Conservation (phyloP, 92 coral and sea anemone species). For the Palythoa heliodiscus region DNA sequence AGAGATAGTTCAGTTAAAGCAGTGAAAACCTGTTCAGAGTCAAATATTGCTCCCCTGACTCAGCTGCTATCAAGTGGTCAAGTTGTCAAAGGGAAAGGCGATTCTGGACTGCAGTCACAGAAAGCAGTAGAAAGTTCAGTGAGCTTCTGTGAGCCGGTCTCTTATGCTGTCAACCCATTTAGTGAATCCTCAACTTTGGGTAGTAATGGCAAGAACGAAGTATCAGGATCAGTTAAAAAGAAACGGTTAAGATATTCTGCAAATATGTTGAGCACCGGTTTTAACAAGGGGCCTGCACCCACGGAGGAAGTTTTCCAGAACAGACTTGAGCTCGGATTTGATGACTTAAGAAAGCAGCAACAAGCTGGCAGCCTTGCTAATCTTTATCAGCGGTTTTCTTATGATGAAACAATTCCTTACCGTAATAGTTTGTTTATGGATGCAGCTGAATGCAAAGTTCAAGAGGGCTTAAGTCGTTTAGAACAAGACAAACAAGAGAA, state of each 20-base stretch:
- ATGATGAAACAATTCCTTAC: not conserved
- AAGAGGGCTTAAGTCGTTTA: not conserved
- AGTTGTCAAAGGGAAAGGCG: not conserved
- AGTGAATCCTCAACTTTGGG: not conserved
- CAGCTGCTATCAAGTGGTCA: not conserved
- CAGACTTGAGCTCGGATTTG: constrained; percentile 10
- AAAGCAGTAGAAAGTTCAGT: constrained; percentile 13
- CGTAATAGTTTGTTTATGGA: not conserved
- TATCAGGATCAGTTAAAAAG: not conserved
- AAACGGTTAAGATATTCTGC: constrained; percentile 22
- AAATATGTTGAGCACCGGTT: not conserved
- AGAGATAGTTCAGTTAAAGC: not conserved
- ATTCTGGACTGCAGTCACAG: not conserved
- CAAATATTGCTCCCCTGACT: not conserved
- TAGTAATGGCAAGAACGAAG: not conserved
- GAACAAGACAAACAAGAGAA: constrained; percentile 22
- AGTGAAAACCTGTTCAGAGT: not conserved
- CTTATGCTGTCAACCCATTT: not conserved
- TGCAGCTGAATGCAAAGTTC: not conserved
- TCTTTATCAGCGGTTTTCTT: not conserved
- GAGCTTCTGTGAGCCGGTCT: not conserved
- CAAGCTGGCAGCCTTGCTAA: constrained; percentile 45
- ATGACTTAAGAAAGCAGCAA: constrained; percentile 23
- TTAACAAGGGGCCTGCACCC: not conserved
- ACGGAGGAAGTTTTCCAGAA: not conserved